Evolutionary conservation across 2,113 vertebrate species (phyloP).

Genomic region (Psammodynastes pulverulentus): DNA sequence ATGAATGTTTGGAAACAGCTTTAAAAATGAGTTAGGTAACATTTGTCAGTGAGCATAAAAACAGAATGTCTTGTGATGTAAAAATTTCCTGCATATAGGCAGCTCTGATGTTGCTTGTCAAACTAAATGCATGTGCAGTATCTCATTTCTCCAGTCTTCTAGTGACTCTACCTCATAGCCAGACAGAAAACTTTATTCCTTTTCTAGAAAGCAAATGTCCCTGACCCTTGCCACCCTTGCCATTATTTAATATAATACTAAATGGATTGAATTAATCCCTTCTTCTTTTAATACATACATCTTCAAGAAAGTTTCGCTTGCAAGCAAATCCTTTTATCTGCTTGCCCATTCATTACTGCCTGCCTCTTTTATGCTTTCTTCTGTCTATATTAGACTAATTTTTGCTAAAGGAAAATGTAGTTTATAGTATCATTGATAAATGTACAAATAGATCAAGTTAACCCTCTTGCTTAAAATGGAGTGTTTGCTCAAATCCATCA

Average conservation of each 20-base stretch:
- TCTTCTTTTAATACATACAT: not conserved
- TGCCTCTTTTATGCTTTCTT: not conserved
- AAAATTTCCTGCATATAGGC: not conserved
- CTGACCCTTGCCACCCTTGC: not conserved
- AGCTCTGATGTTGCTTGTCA: not conserved
- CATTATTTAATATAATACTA: not conserved
- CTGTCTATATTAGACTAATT: not conserved
- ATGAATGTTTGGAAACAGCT: accelerated
- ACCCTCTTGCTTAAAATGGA: not conserved
- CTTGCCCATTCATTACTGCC: not conserved
- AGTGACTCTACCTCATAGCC: not conserved
- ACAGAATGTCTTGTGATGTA: not conserved
- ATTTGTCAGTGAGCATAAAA: not conserved
- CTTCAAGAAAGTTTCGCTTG: not conserved
- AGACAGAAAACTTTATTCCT: not conserved
- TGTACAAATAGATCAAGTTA: not conserved
- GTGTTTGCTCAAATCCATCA: not conserved
- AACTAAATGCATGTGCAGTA: not conserved
- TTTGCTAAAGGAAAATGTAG: not conserved
- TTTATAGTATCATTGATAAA: not conserved
- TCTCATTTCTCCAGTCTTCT: not conserved
- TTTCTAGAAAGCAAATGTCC: not conserved
- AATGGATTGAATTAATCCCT: not conserved
- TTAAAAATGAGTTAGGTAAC: not conserved
- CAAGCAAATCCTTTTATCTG: not conserved